Evolutionary conservation across 2,113 vertebrate species (phyloP).

Genomic region (Ictalurus punctatus): DNA sequence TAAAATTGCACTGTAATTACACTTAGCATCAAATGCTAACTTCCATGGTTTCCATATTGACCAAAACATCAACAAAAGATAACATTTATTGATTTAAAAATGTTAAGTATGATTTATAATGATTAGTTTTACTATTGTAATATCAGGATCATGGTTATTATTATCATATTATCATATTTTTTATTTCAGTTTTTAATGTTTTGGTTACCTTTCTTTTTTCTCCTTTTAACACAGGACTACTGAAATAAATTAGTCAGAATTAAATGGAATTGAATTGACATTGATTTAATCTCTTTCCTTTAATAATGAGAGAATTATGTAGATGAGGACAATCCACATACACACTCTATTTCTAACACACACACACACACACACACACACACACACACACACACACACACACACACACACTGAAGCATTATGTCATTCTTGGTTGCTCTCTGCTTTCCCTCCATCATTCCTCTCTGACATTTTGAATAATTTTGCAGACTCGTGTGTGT

Average conservation of each 20-base stretch:
- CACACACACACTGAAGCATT: slow-evolving; percentile 16
- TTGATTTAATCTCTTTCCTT: slow-evolving; percentile 1
- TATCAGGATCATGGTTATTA: not conserved
- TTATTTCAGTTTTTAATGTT: not conserved
- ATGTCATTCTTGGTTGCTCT: slow-evolving; percentile 41
- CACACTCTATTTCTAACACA: not conserved
- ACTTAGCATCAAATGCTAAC: not conserved
- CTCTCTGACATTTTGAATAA: slow-evolving; percentile 33
- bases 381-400: slow-evolving; percentile 18
- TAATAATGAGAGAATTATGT: not conserved
- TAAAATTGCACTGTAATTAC: not conserved
- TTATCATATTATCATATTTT: too few species aligned
- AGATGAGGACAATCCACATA: slow-evolving; percentile 47
- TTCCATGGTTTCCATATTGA: not conserved
- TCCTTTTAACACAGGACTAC: not conserved
- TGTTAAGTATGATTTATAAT: not conserved
- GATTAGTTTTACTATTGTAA: not conserved
- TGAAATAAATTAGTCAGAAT: not conserved
- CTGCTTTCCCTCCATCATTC: slow-evolving; percentile 31
- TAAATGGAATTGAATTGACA: not conserved
- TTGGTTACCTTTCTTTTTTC: not conserved
- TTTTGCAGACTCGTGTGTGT: not conserved
- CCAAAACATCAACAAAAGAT: not conserved
- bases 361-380: slow-evolving; percentile 9
- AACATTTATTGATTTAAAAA: not conserved